Conservation (phyloP, 2,888 invertebrate species). For the Seira ritae region DNA sequence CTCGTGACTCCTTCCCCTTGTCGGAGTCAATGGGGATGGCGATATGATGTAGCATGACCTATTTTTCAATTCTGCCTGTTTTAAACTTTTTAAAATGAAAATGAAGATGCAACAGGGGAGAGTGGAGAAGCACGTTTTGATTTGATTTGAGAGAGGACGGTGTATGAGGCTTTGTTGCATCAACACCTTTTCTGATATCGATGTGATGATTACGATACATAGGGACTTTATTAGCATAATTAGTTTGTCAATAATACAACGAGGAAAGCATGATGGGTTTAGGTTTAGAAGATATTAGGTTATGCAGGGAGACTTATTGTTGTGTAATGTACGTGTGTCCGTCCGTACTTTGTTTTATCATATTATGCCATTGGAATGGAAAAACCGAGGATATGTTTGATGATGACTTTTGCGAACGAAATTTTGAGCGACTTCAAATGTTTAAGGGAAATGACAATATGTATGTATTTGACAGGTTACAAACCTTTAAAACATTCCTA, state of each 20-base stretch:
- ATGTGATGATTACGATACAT: background rate
- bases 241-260: slow-evolving; percentile 16
- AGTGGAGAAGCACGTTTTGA: slow-evolving; percentile 1
- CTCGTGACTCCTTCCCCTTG: slow-evolving; percentile 1
- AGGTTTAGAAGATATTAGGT: no score
- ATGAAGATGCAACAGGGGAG: background rate
- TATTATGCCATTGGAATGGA: no score
- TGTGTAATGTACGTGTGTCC: no score
- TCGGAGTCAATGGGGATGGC: no score
- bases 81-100: background rate
- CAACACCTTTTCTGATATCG: slow-evolving; percentile 17
- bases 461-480: no score
- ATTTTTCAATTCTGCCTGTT: background rate
- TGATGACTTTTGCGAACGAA: no score
- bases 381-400: no score
- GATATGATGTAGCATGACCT: background rate
- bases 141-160: background rate
- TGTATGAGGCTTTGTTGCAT: background rate
- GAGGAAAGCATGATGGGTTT: background rate
- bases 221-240: slow-evolving; percentile 11
- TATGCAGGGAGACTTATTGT: background rate
- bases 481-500: no score
- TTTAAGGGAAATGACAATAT: no score
- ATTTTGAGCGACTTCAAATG: no score
- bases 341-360: no score